These are phyloP conservation scores for Fragum whitleyi DNA, from an alignment of 2,888 invertebrate genomes.

Conservation along the genomic window DNA sequence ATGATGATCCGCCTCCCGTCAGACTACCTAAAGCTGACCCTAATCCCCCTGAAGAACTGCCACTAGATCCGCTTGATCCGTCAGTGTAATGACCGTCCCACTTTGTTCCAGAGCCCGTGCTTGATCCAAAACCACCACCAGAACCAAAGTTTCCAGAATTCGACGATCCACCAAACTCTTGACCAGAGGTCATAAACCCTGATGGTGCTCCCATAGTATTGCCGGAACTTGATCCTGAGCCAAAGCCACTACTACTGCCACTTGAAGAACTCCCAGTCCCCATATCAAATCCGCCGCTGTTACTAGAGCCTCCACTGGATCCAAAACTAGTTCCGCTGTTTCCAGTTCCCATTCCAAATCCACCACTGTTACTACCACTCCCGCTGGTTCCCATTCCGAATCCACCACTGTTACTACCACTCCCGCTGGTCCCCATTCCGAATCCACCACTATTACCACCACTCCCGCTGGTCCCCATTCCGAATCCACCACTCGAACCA, in stretches of 20 bases:
- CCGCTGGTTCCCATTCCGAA: not conserved
- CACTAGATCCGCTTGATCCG: slow-evolving; percentile 32
- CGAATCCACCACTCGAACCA: slow-evolving; percentile 16
- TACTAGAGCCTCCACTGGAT: not conserved
- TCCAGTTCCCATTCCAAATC: not conserved
- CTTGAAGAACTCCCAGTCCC: not conserved
- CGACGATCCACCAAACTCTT: not conserved
- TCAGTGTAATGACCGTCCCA: slow-evolving; percentile 55
- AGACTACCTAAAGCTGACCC: not conserved
- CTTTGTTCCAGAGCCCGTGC: slow-evolving; percentile 28
- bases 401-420: not conserved
- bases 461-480: slow-evolving; percentile 14
- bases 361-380: not conserved
- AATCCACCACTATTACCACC: not conserved
- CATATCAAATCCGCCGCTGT: not conserved
- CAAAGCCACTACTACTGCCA: not conserved
- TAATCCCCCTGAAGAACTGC: slow-evolving; percentile 25
- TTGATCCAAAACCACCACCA: slow-evolving; percentile 14
- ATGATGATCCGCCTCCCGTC: slow-evolving; percentile 5
- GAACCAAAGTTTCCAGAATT: not conserved
- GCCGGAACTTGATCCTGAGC: not conserved
- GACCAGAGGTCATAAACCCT: not conserved
- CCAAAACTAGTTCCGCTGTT: not conserved
- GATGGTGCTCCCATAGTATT: slow-evolving; percentile 8
- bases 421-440: not conserved